Evolutionary conservation across 2,113 vertebrate genomes (phyloP).

Genomic region (Cheilinus undulatus): DNA sequence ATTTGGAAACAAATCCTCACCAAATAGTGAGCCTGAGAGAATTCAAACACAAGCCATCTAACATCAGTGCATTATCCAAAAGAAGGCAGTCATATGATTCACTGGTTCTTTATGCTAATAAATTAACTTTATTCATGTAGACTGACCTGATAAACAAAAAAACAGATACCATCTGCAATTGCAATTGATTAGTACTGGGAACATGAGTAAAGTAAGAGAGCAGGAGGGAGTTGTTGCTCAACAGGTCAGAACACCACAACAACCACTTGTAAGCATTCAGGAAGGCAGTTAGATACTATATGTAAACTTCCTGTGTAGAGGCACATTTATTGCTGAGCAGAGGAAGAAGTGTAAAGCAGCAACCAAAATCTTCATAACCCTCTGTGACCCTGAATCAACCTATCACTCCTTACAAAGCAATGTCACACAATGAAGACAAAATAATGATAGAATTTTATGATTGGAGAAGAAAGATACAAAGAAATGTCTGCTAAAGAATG

Average conservation of each 20-base stretch:
- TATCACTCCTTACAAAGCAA: neutral
- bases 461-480: too few species aligned
- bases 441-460: too few species aligned
- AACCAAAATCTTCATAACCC: conserved; percentile 18
- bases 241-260: conserved; percentile 41
- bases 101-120: too few species aligned
- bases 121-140: conserved; percentile 3
- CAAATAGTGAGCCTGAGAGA: too few species aligned
- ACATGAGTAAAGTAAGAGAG: conserved; percentile 42
- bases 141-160: conserved; percentile 3
- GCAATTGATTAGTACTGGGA: conserved; percentile 28
- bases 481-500: neutral
- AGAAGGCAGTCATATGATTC: too few species aligned
- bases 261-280: conserved; percentile 33
- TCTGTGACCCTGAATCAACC: conserved; percentile 14
- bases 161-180: conserved; percentile 19
- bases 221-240: conserved; percentile 52
- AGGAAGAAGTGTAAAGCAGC: conserved; percentile 12
- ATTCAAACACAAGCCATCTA: too few species aligned
- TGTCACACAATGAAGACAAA: too few species aligned
- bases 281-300: conserved; percentile 31
- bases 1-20: too few species aligned
- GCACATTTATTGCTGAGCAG: conserved; percentile 11
- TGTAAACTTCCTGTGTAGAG: conserved; percentile 38
- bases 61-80: too few species aligned